A percentile compares a stretch with the other conserved stretches of the same genome.
Conservation (phyloP, 2,888 invertebrate species). For the Eustalomyia histrio region DNA sequence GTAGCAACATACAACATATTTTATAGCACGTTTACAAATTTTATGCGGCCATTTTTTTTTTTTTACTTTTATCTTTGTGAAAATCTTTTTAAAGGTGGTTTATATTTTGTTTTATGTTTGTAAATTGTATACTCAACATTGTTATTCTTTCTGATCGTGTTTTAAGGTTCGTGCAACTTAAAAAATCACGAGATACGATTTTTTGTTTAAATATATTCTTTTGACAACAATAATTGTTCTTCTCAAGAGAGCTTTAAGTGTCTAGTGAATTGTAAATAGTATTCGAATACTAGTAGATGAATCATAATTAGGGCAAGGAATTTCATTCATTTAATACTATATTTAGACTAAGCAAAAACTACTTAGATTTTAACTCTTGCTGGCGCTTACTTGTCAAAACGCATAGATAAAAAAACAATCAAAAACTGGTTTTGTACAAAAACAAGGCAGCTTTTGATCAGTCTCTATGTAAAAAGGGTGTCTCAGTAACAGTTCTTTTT, state of each 20-base stretch:
- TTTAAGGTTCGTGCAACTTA: constrained; percentile 49
- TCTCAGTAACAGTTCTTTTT: no score
- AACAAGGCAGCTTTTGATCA: no score
- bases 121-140: constrained; percentile 17
- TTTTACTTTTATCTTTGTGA: constrained; percentile 45
- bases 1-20: constrained; percentile 44
- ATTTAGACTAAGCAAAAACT: no score
- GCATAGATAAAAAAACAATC: no score
- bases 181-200: constrained; percentile 15
- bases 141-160: constrained; percentile 40
- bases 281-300: no score
- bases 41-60: constrained; percentile 47
- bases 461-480: no score
- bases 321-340: no score
- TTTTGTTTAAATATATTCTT: background rate
- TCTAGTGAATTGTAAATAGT: background rate
- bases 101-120: constrained; percentile 6
- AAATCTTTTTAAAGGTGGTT: constrained; percentile 10
- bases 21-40: constrained; percentile 57
- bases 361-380: no score
- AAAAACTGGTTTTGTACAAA: no score
- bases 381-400: no score
- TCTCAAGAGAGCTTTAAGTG: constrained; percentile 44
- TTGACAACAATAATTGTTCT: constrained; percentile 26
- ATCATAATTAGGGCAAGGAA: no score